Base-by-base conservation (phyloP, 1,140 invertebrate species). In the Bombus turneri region DNA sequence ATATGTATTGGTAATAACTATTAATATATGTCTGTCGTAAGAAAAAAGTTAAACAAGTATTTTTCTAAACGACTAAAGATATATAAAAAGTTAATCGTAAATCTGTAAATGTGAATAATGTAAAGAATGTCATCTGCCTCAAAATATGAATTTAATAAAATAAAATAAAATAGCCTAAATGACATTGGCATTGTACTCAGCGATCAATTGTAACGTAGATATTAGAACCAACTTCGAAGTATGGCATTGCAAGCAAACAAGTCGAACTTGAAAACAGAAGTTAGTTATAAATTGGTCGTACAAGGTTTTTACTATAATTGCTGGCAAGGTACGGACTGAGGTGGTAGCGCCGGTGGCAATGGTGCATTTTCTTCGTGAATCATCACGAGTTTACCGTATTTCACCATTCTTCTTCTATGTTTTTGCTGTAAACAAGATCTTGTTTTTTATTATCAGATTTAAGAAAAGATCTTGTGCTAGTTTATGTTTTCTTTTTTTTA, bases 281-380 rank as follows among this genome's bases (percentile, higher is more conserved):
- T 86, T 28, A 9, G 28, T 69, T 53, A 53, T n/a, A n/a, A 53
- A 34, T 71, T 53, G 84, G 28, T 59, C 37, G 68, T 57, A 62
- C n/a, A 47, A 41, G 31, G 22, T 59, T 39, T 72, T 43, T 78
- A 34, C 69, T 88, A 91, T 64, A 75, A 89, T 34, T 77, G 76
- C 34, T 83, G 81, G 41, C 83, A 89, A 37, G 86, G 71, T 73
- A 86, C n/a, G 39, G 72, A 83, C 53, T 87, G 82, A 18, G 86
- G 59, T 15, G 78, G 31, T 73, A 86, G 76, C n/a, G 92, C 80
- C n/a, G 92, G 90, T 41, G 93, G 94, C 59, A 95, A 87, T 59
- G 92, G 94, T 39, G 94, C 94, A 84, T 95, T 93, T 74, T 95
- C 94, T 76, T 95, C 95, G 69, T 94, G 92, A 28, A 95, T 91